A percentile compares a stretch with the other conserved stretches of the same genome.
Conservation (phyloP, 2,888 invertebrate genomes). For the Eumacrocentrus americanus region DNA sequence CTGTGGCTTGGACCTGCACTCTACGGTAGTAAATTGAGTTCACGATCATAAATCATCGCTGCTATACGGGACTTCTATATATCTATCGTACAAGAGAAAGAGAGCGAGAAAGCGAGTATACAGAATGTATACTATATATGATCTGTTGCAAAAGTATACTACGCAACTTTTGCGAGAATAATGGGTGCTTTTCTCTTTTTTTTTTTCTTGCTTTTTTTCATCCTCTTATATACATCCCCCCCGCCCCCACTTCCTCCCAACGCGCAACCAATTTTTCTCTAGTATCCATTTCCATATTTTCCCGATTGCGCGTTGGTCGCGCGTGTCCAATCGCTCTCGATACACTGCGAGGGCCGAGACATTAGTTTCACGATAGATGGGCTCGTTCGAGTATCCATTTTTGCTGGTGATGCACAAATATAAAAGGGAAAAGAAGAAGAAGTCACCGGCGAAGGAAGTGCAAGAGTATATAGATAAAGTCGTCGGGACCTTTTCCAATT, state of each 20-base stretch:
- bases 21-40: slow-evolving; percentile 28
- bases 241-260: background rate
- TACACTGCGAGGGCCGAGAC: background rate
- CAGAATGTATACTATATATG: background rate
- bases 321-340: background rate
- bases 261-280: background rate
- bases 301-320: background rate
- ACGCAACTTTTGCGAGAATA: background rate
- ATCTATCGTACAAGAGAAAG: background rate
- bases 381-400: background rate
- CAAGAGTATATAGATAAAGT: no score
- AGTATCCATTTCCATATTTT: background rate
- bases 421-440: background rate
- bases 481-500: background rate
- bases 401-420: background rate
- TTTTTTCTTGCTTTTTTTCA: background rate
- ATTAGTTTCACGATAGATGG: background rate
- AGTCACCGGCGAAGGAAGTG: background rate
- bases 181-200: background rate
- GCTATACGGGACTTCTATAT: background rate
- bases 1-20: background rate
- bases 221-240: background rate
- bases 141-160: background rate
- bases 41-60: slow-evolving; percentile 26
- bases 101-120: background rate